These are phyloP conservation scores for Oncorhynchus clarkii DNA, from an alignment of 2,113 vertebrate genomes.

Conservation along the genomic window DNA sequence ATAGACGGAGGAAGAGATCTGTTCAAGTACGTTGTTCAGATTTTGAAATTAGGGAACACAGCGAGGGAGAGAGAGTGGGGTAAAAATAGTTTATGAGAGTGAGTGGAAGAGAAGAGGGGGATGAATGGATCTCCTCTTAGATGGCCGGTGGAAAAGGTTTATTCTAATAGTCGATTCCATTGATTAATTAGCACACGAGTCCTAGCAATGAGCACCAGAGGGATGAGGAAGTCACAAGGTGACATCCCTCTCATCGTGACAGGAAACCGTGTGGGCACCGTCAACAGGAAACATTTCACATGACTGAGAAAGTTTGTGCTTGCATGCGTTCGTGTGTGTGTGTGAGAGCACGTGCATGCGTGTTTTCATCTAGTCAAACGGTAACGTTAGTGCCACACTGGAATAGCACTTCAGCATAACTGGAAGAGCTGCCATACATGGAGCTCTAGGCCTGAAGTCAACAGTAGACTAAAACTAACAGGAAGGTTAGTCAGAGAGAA, in stretches of 20 bases:
- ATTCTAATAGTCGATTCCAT: background rate
- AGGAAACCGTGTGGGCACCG: conserved; percentile 60
- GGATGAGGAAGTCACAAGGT: conserved; percentile 29
- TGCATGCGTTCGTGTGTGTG: conserved; percentile 10
- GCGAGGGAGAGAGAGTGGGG: background rate
- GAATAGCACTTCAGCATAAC: too few relatives aligned
- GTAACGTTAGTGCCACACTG: too few relatives aligned
- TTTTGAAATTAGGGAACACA: background rate
- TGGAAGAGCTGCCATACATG: too few relatives aligned
- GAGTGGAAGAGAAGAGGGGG: background rate
- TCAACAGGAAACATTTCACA: conserved; percentile 70
- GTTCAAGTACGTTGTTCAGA: background rate
- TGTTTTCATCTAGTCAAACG: too few relatives aligned
- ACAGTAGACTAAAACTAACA: background rate
- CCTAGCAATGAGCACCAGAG: background rate
- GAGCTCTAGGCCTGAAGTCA: too few relatives aligned
- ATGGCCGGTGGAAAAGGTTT: background rate
- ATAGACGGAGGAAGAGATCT: background rate
- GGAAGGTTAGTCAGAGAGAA: background rate
- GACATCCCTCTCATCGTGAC: conserved; percentile 40
- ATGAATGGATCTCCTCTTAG: background rate
- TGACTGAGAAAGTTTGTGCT: conserved; percentile 12
- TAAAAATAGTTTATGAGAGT: background rate
- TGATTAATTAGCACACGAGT: background rate
- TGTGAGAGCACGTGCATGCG: background rate